Conservation (phyloP, 2,113 vertebrate species). For the Phyllostomus discolor region DNA sequence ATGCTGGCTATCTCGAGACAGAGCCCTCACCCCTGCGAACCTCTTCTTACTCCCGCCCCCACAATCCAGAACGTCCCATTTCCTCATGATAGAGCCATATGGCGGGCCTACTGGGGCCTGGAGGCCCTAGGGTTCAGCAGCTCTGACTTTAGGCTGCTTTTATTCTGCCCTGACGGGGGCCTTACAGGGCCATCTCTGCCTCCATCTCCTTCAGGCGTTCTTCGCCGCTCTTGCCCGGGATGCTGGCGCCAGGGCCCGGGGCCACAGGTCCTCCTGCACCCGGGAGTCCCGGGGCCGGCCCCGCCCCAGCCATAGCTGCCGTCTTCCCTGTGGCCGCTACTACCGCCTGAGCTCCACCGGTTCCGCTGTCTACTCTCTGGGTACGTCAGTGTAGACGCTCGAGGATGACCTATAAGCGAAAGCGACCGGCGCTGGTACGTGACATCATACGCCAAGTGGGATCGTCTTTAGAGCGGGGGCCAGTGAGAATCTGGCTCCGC, state of each 20-base stretch:
- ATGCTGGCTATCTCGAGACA: not conserved
- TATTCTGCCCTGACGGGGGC: constrained; percentile 20
- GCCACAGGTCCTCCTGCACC: constrained; percentile 61
- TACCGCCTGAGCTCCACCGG: not conserved
- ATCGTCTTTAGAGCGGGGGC: not conserved
- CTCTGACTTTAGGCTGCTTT: not conserved
- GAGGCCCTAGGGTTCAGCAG: not conserved
- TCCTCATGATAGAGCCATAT: not conserved
- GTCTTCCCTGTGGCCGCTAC: constrained; percentile 11
- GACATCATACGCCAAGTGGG: not conserved
- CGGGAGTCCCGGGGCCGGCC: constrained; percentile 53
- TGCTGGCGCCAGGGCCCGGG: constrained; percentile 65
- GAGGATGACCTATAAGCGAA: not conserved
- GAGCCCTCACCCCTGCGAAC: not conserved
- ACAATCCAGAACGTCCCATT: not conserved
- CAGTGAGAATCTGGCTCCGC: not conserved
- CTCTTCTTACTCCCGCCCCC: not conserved
- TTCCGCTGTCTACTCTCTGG: not conserved
- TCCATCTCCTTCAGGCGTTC: constrained; percentile 95
- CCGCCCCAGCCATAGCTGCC: constrained; percentile 65
- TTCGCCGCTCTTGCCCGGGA: constrained; percentile 87
- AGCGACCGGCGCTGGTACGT: not conserved
- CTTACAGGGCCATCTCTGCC: constrained; percentile 96
- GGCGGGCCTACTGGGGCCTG: not conserved
- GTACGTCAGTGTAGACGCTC: not conserved